Conservation (phyloP, 1,140 invertebrate species). For the Papilio polyxenes region DNA sequence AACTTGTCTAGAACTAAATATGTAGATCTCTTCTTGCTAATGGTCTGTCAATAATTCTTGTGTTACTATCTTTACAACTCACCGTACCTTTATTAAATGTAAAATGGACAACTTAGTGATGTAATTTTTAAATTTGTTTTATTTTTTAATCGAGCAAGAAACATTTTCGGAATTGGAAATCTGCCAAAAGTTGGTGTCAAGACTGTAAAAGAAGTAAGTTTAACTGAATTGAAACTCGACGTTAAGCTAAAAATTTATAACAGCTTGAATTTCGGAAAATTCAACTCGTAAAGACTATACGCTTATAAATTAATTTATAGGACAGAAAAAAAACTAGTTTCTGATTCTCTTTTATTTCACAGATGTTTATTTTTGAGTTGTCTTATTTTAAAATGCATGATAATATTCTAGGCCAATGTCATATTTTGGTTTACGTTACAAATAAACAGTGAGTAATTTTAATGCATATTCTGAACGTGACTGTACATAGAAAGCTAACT, state of each 20-base stretch:
- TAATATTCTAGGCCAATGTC: too few species aligned
- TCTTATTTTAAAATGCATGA: too few species aligned
- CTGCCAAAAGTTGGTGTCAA: slow-evolving; percentile 7
- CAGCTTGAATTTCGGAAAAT: background rate
- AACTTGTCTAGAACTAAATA: too few species aligned
- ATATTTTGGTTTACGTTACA: too few species aligned
- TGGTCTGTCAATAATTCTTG: background rate
- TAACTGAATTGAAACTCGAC: background rate
- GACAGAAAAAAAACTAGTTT: too few species aligned
- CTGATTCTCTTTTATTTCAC: too few species aligned
- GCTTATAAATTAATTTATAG: too few species aligned
- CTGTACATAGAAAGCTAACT: too few species aligned
- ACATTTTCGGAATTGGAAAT: background rate
- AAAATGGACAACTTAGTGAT: background rate
- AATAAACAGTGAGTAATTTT: too few species aligned
- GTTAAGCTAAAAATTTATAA: slow-evolving; percentile 12
- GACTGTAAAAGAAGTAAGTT: background rate
- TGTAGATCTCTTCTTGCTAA: too few species aligned
- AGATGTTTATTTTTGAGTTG: too few species aligned
- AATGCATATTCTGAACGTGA: too few species aligned
- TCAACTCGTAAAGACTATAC: background rate
- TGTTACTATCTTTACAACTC: background rate
- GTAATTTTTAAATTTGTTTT: background rate
- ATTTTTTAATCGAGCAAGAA: slow-evolving; percentile 3
- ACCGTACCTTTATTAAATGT: background rate